These are phyloP conservation scores for Agrotis ipsilon DNA, from an alignment of 2,888 invertebrate genomes.

Conservation along the genomic window DNA sequence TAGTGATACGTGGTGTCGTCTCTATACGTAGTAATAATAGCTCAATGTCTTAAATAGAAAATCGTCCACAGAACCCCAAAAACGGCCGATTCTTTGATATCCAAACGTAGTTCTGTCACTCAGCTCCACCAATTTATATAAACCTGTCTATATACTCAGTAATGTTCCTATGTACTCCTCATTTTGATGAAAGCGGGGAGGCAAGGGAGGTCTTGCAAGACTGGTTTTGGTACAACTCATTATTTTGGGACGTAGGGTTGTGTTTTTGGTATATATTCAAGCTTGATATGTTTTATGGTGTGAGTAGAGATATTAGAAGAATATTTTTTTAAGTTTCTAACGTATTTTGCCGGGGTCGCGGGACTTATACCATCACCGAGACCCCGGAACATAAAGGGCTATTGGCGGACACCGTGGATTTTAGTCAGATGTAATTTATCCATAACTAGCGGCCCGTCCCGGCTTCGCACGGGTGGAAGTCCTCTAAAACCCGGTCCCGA, in stretches of 20 bases:
- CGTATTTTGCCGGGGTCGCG: no score
- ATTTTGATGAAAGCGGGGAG: conserved; percentile 13
- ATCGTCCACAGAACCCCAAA: conserved; percentile 65
- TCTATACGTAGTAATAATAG: no score
- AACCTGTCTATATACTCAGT: conserved; percentile 55
- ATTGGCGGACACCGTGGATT: no score
- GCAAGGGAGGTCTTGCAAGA: conserved; percentile 54
- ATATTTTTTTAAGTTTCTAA: neutral
- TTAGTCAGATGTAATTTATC: no score
- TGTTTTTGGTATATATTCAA: conserved; percentile 1
- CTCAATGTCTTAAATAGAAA: no score
- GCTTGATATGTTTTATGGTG: neutral
- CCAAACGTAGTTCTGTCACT: conserved; percentile 81
- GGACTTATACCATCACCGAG: no score
- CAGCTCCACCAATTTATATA: conserved; percentile 66
- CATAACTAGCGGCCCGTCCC: no score
- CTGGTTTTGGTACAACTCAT: conserved; percentile 74
- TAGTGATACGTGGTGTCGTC: no score
- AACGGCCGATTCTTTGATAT: conserved; percentile 78
- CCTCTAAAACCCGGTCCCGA: no score
- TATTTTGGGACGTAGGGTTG: conserved; percentile 71
- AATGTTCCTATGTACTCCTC: conserved; percentile 43
- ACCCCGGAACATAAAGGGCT: no score
- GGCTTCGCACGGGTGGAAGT: no score
- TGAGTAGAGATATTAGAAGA: neutral